Evolutionary conservation across 2,888 invertebrate species (phyloP), one percentile per base, ranked within the genome.

Genomic region (Leptura quadrifasciata): DNA sequence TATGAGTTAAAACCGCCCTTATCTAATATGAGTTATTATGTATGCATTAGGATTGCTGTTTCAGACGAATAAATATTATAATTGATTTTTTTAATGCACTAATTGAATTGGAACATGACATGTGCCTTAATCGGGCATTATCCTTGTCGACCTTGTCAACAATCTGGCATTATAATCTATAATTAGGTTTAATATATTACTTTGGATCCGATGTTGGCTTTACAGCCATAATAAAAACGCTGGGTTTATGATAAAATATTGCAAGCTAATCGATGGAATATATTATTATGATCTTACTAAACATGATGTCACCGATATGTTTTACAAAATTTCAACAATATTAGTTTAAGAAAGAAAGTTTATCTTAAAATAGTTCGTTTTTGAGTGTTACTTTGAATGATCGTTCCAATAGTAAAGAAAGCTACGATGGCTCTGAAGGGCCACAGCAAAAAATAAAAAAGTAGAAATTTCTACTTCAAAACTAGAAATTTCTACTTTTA

Each of bases 131-230:
- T 20, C 12, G 21, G 20, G 21, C 21, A 57, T 57, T 57, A 57
- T 17, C 12, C 20, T 57, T 57, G 57, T 57, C 57, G 21, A 57
- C 12, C 20, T 57, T 57, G 57, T 57, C 57, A 57, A 57, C 39
- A 39, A 1, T 6, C 9, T 4, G 15, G 21, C 21, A 57, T 57
- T 57, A 57, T 57, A 57, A 57, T 57, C 57, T 15, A 21, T 18
- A 15, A 57, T 57, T 12, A 39, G 10, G 10, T 39, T 39, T 39
- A 15, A 15, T 15, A 31, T 31, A 39, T 15, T 12, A 15, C 39
- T 39, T 39, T 39, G 39, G 10, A 39, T 1, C 1, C 15, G 39
- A 39, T 39, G 15, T 8, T 31, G 31, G 31, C 39, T 39, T 39
- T 39, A 39, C 27, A 31, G 8, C 2, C 15, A 6, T 3, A 39